Base-by-base conservation (phyloP, 2,113 vertebrate species). In the Sebastes schlegelii region DNA sequence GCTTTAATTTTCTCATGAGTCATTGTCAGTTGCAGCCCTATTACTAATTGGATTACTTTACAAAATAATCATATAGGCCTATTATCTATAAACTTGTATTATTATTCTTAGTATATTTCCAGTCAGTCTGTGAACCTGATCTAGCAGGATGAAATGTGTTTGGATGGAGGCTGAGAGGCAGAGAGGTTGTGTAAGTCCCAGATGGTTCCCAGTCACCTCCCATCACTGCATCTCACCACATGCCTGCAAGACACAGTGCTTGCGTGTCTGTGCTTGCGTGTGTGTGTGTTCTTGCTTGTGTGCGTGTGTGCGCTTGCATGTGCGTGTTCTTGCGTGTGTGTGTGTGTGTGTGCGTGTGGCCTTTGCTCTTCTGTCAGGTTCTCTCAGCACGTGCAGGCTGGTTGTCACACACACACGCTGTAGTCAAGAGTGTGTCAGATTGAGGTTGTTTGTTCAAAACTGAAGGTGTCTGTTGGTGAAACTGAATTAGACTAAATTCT, bases 141-240 rank as follows among this genome's bases (percentile, higher is more conserved):
- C 6, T 9, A 16, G 45, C 46, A 16, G 58, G 51, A 63, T 16
- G 4, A 11, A 57, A 51, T 11, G 42, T 34, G 34, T 34, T 66
- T 13, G 4, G 16, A 70, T 23, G 51, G 58, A 75, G 12, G 58
- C 3, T 34, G 34, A 34, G 34, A 34, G 34, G 34, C 34, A 3
- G 34, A 46, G 74, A 0, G 62, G 61, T 72, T 85, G 79, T 79
- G 7, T 82, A 79, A 83, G 43, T 66, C 77, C 16, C 87, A 85
- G 85, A 89, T 87, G 85, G 88, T 77, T 34, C 40, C 55, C 42
- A 49, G 73, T 71, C 74, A 26, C 73, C 61, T 76, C 77, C 34
- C 34, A 34, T 34, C 34, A 34, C 34, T 34, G 34, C 34, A 34
- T 34, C 34, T 34, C 34, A 34, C 34, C 34, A 34, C 34, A 34